phyloP scores from a whole-genome alignment of 37 sponge, comb jelly and placozoan species.

The Ephydatia muelleri region DNA sequence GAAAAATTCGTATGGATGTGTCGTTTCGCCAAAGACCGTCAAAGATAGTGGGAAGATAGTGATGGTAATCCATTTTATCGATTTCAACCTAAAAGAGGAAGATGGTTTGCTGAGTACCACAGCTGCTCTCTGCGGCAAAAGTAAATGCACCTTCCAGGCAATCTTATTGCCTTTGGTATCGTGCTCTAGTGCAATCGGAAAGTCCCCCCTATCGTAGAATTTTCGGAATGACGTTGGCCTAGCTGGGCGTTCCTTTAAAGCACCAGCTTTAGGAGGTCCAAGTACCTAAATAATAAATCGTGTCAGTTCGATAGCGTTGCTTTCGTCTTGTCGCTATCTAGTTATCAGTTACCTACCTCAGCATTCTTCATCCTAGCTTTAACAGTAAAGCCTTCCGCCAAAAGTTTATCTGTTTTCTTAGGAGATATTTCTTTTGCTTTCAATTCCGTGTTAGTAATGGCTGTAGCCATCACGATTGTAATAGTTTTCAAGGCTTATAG shows the following conservation, averaged over 20 bases:
- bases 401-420: not conserved
- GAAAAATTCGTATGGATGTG: slow-evolving; percentile 99
- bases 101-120: not conserved
- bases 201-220: slow-evolving; percentile 98
- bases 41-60: slow-evolving; percentile 98
- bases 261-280: slow-evolving; percentile 89
- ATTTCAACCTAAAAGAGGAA: slow-evolving; percentile 84
- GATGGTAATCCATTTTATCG: slow-evolving; percentile 97
- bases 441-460: not conserved
- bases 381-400: slow-evolving; percentile 82
- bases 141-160: slow-evolving; percentile 90
- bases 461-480: slow-evolving; percentile 10
- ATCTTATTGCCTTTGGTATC: slow-evolving; percentile 99
- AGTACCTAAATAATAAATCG: slow-evolving; percentile 50
- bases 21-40: slow-evolving; percentile 96
- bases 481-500: too few relatives aligned
- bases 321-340: slow-evolving; percentile 1
- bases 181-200: slow-evolving; percentile 97
- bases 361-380: slow-evolving; percentile 92
- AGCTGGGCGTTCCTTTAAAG: slow-evolving; percentile 77
- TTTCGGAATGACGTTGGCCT: slow-evolving; percentile 92
- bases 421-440: not conserved
- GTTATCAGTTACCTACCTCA: slow-evolving; percentile 39
- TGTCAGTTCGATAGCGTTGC: not conserved
- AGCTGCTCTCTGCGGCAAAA: not conserved